Evolutionary conservation across 2,888 invertebrate genomes (phyloP), one percentile per base, ranked within the genome.

Genomic region (Malthinus seriepunctatus): DNA sequence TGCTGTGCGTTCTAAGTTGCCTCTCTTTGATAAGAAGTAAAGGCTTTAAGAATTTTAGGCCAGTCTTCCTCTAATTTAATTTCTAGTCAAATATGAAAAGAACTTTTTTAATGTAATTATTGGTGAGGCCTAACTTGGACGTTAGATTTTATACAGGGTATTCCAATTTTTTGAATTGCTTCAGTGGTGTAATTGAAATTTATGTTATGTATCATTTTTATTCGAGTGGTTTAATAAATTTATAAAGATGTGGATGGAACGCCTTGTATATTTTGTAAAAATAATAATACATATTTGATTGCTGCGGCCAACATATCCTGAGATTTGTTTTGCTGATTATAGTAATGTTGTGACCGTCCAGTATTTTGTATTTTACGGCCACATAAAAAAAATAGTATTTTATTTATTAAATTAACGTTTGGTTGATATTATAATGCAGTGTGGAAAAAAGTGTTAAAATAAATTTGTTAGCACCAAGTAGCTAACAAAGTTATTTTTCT

Each of bases 1-100:
- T 64, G 93, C 93, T 50, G 93, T 93, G 59, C 85, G 87, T 72
- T 92, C 91, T 51, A 93, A 93, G 78, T 82, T 93, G 74, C 90
- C 90, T 64, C 85, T 93, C 37, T 93, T 93, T 78, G 93, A 93
- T 78, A 91, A 88, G 73, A 84, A 86, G 73, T 86, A 39, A 39
- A 9, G 39, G n/a, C 39, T 23, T 14, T 3, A 11, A 15, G 14
- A 15, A 11, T 15, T 14, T 39, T 15, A 79, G 70, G 69, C 69
- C 69, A 68, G 71, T 72, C 70, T 71, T 70, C 68, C 67, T 62
- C 45, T 55, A 38, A 33, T 61, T 51, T 58, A 57, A 58, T 56
- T 58, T 62, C 62, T 62, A 62, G 62, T 62, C 62, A 62, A 48
- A 61, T 39, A 46, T 57, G 32, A 53, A 51, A 44, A 39, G 42